A percentile compares a stretch with the other conserved stretches of the same genome.
phyloP scores from a whole-genome alignment of 2,888 invertebrate genomes.

The Melanophora roralis region DNA sequence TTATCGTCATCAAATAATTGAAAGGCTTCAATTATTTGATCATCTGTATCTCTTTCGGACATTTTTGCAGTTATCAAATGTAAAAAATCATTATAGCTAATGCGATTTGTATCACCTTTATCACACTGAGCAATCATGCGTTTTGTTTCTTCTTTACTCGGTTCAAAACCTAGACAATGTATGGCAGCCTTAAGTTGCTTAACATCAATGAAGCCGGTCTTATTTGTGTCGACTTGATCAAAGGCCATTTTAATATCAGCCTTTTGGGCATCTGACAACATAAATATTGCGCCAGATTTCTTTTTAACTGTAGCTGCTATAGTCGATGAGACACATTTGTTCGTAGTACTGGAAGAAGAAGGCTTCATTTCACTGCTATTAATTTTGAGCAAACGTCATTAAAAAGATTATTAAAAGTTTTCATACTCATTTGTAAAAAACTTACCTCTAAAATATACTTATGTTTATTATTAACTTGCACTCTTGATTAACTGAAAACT shows the following conservation, averaged over 20 bases:
- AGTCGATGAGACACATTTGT: neutral
- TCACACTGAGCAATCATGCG: conserved; percentile 95
- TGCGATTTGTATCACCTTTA: conserved; percentile 88
- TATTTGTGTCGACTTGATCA: conserved; percentile 94
- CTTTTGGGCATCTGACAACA: conserved; percentile 92
- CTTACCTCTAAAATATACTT: no score
- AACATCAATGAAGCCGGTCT: conserved; percentile 91
- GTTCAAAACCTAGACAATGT: conserved; percentile 97
- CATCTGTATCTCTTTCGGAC: conserved; percentile 96
- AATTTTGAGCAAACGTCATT: neutral
- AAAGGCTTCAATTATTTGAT: conserved; percentile 98
- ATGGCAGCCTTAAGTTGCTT: conserved; percentile 97
- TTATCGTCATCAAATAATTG: conserved; percentile 97
- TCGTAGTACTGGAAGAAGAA: conserved; percentile 33
- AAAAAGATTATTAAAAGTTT: neutral
- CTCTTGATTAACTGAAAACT: no score
- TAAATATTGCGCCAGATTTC: conserved; percentile 86
- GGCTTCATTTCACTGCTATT: conserved; percentile 48
- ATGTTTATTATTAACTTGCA: no score
- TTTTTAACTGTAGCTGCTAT: conserved; percentile 76
- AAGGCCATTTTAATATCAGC: conserved; percentile 97
- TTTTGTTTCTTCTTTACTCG: conserved; percentile 98
- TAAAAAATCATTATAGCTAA: conserved; percentile 92
- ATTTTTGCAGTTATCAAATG: conserved; percentile 94
- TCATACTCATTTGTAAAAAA: no score